These are phyloP conservation scores for Maniola hyperantus DNA, from an alignment of 2,888 invertebrate genomes.

Conservation along the genomic window DNA sequence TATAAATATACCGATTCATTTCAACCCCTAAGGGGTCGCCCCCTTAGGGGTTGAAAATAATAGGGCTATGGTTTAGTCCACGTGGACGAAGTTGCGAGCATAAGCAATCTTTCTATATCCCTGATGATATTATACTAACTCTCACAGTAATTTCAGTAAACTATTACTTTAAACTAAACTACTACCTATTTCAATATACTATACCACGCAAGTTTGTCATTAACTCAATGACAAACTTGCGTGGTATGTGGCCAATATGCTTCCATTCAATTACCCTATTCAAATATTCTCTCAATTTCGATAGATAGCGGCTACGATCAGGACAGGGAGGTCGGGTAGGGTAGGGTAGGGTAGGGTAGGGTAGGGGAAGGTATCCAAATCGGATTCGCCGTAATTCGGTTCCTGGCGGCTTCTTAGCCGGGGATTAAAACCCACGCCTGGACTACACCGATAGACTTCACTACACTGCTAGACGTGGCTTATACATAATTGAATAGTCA, in stretches of 20 bases:
- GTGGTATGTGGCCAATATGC: background rate
- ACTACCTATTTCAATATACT: no score
- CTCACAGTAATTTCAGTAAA: background rate
- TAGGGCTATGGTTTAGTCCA: no score
- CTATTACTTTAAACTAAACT: no score
- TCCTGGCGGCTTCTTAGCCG: constrained; percentile 30
- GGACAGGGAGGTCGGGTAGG: background rate
- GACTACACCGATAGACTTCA: constrained; percentile 24
- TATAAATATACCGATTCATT: no score
- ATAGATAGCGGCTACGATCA: constrained; percentile 27
- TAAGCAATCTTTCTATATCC: no score
- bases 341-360: background rate
- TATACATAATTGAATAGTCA: constrained; percentile 24
- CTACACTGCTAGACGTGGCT: constrained; percentile 27
- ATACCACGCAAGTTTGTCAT: no score
- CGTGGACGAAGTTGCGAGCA: no score
- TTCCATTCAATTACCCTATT: constrained; percentile 12
- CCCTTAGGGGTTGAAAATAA: no score
- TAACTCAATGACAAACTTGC: background rate
- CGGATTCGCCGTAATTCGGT: constrained; percentile 34
- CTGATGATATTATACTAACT: background rate
- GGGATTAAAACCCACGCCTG: constrained; percentile 33
- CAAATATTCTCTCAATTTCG: constrained; percentile 24
- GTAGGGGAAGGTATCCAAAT: constrained; percentile 29
- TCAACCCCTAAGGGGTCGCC: no score